Evolutionary conservation across 1,140 invertebrate species (phyloP), one percentile per base, ranked within the genome.

Genomic region (Tyrophagus putrescentiae): DNA sequence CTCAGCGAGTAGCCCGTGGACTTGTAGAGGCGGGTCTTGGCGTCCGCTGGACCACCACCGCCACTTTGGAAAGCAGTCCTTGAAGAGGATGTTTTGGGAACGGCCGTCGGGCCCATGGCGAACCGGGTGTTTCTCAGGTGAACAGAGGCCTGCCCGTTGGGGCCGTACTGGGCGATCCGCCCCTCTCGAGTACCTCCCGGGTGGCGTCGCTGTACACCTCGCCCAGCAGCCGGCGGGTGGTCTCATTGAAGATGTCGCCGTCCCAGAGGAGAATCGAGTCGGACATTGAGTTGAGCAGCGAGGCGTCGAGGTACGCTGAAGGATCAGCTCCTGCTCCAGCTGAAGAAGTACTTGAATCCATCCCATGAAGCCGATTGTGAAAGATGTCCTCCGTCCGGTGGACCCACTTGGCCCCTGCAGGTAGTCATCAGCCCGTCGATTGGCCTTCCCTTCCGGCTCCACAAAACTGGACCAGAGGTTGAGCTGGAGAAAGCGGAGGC

Each of bases 251-350:
- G 66, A 91, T 83, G 68, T 91, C 85, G 7, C 93, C 94, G 71
- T 96, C 89, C 70, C 85, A 95, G 1, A 98, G 73, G 45, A 81
- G 81, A 9, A 97, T 80, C 4, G 82, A 81, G 72, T 98, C 93
- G 1, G 81, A 80, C 69, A 81, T 80, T 27, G 52, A 54, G 27
- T 13, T 54, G 3, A 54, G 11, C 52, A 54, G 27, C 25, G 52
- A 54, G 21, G 25, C 11, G 27, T 54, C 52, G 3, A 54, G n/a
- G 27, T 54, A 32, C 39, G 52, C 32, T 23, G 45, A 16, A 28
- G 27, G 25, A 50, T 50, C 45, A 11, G 16, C 16, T 21, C 6
- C 45, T 48, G 7, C 45, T n/a, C n/a, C n/a, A 9, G 82, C 85
- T 64, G 82, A 82, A 63, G 83, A 81, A 41, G 78, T 77, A 0